These are phyloP conservation scores for Eurois occulta DNA, from an alignment of 2,888 invertebrate genomes.

Conservation along the genomic window DNA sequence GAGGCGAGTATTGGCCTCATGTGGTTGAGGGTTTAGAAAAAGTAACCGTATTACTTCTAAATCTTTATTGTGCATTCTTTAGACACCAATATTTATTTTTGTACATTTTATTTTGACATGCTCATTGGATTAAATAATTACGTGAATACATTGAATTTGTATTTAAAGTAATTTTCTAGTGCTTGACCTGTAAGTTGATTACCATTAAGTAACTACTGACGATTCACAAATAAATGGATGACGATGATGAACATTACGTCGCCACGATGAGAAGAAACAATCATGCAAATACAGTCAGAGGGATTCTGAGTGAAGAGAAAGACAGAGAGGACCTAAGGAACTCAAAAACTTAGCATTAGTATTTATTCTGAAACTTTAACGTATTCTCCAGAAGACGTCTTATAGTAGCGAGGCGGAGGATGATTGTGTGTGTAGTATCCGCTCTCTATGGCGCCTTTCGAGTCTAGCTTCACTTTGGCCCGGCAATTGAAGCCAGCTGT, in stretches of 20 bases:
- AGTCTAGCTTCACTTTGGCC: slow-evolving; percentile 37
- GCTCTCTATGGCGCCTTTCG: neutral
- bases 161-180: too few species aligned
- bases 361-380: neutral
- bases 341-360: neutral
- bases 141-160: too few species aligned
- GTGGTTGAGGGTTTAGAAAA: neutral
- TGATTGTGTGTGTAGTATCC: slow-evolving; percentile 2
- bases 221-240: neutral
- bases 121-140: too few species aligned
- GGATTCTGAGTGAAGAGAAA: neutral
- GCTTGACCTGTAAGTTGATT: too few species aligned
- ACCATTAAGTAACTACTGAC: neutral
- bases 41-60: neutral
- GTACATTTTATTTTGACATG: neutral
- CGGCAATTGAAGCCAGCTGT: slow-evolving; percentile 33
- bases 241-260: neutral
- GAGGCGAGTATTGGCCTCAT: too few species aligned
- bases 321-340: neutral
- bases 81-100: neutral
- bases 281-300: neutral
- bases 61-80: neutral
- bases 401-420: neutral
- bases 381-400: neutral
- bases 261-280: neutral